phyloP scores from a whole-genome alignment of 2,797 vertebrate species.

The Neosilurus hyrtlii region DNA sequence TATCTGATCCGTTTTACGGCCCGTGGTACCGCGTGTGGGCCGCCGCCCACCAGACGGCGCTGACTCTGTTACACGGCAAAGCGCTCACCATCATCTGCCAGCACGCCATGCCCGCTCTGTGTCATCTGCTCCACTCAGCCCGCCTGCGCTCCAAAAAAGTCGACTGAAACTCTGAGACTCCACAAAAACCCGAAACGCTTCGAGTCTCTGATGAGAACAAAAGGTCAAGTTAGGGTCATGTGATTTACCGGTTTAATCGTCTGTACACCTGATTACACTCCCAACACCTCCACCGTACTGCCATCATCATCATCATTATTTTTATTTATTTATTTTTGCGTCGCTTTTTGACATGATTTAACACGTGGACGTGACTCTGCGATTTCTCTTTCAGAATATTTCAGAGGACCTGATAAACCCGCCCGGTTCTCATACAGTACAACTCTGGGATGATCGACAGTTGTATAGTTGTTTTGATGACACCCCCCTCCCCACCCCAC shows the following conservation, averaged over 20 bases:
- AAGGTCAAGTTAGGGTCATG: not conserved
- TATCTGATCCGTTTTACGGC: conserved; percentile 97
- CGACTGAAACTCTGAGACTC: conserved; percentile 69
- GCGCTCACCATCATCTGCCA: conserved; percentile 83
- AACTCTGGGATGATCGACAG: not conserved
- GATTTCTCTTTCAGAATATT: not conserved
- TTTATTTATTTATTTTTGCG: not conserved
- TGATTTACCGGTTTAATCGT: not conserved
- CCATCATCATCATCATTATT: no score
- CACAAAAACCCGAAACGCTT: not conserved
- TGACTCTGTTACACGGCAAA: conserved; percentile 95
- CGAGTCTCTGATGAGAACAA: not conserved
- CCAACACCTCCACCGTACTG: not conserved
- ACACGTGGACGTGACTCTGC: not conserved
- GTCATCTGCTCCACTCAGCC: conserved; percentile 77
- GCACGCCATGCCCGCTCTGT: conserved; percentile 74
- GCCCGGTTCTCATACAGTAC: no score
- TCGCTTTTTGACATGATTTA: not conserved
- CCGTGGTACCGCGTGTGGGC: conserved; percentile 98
- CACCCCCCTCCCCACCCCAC: no score
- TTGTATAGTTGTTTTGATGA: not conserved
- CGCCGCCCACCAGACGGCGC: conserved; percentile 90
- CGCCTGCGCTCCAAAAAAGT: conserved; percentile 89
- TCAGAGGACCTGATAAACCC: not conserved
- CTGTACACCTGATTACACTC: not conserved